phyloP scores from a whole-genome alignment of 2,797 vertebrate species.

The Scolopax bukidnonensis region DNA sequence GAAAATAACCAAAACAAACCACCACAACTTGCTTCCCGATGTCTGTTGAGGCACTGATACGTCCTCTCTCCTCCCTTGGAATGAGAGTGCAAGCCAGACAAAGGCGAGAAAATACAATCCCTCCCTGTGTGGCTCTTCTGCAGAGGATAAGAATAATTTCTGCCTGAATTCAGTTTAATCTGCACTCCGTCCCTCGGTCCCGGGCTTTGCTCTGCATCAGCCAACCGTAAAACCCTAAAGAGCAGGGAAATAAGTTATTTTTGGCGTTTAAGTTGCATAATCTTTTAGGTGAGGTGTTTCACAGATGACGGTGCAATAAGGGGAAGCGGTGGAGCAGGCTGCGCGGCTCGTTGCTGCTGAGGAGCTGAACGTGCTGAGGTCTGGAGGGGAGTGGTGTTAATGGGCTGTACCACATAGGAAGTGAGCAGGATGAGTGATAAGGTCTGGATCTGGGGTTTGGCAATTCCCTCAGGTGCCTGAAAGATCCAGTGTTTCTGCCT shows the following conservation, averaged over 20 bases:
- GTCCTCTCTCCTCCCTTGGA: background rate
- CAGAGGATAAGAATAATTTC: background rate
- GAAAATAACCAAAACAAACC: background rate
- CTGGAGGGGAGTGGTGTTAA: background rate
- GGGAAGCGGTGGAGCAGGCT: background rate
- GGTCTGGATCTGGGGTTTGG: background rate
- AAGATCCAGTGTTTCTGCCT: background rate
- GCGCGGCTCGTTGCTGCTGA: accelerated
- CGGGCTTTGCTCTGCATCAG: background rate
- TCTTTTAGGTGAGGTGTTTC: background rate
- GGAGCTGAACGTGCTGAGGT: background rate
- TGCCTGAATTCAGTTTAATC: slow-evolving; percentile 12
- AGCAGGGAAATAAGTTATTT: background rate
- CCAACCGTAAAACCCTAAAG: background rate
- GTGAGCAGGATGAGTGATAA: slow-evolving; percentile 4
- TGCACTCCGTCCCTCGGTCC: background rate
- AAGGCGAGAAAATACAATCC: slow-evolving; percentile 27
- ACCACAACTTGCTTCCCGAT: background rate
- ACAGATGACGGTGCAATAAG: background rate
- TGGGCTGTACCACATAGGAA: background rate
- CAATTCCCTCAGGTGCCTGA: background rate
- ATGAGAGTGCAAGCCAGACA: background rate
- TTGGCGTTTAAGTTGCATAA: slow-evolving; percentile 20
- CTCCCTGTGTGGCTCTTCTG: background rate
- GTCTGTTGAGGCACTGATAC: background rate